Conservation (phyloP, 2,113 vertebrate species). For the Apus apus region DNA sequence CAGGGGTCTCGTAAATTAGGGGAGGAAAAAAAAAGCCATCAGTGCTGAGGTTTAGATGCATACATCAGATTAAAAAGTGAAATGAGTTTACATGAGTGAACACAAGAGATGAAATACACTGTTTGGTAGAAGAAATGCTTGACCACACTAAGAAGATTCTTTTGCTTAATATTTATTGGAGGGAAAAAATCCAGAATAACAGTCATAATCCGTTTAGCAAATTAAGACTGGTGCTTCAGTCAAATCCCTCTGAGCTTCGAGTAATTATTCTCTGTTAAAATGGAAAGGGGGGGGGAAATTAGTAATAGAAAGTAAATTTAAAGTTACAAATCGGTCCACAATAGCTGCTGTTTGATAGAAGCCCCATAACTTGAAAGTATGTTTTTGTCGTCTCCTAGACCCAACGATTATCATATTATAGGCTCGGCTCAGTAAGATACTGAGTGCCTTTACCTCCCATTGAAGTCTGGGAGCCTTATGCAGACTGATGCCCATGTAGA, state of each 20-base stretch:
- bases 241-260: conserved; percentile 50
- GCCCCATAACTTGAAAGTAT: background rate
- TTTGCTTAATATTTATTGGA: conserved; percentile 49
- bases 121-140: conserved; percentile 47
- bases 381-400: background rate
- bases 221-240: conserved; percentile 65
- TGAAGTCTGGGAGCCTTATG: background rate
- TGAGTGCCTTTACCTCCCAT: background rate
- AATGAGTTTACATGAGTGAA: background rate
- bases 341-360: background rate
- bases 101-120: conserved; percentile 16
- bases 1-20: background rate
- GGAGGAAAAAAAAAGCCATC: background rate
- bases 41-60: background rate
- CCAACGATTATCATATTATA: background rate
- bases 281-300: background rate
- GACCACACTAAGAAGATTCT: background rate
- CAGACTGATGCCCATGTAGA: background rate
- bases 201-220: conserved; percentile 70
- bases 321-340: background rate
- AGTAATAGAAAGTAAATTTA: background rate
- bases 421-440: background rate
- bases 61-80: conserved; percentile 20
- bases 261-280: conserved; percentile 67
- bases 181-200: conserved; percentile 8